Conservation (phyloP, 2,113 vertebrate genomes). For the Python bivittatus region DNA sequence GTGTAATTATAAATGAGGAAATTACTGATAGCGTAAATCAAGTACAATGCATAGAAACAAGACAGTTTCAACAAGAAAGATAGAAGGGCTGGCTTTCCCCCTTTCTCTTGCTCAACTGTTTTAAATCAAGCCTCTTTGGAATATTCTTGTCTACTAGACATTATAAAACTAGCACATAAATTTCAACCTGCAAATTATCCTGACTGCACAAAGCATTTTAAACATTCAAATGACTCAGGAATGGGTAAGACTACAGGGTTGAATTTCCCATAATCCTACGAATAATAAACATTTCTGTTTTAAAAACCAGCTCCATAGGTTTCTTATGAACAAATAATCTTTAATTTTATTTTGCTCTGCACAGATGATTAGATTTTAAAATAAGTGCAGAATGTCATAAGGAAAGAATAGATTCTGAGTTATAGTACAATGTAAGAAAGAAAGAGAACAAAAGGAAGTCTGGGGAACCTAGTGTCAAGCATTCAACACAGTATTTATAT, state of each 20-base stretch:
- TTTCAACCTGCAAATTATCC: background rate
- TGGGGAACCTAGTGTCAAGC: background rate
- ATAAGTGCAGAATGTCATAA: background rate
- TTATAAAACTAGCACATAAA: background rate
- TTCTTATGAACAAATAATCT: background rate
- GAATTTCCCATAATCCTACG: background rate
- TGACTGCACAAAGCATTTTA: background rate
- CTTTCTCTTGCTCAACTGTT: background rate
- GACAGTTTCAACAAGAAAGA: background rate
- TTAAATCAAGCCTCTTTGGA: background rate
- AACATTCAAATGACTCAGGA: background rate
- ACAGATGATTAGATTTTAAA: background rate
- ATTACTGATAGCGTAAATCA: background rate
- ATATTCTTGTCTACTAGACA: background rate
- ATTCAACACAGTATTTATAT: background rate
- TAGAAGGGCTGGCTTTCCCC: background rate
- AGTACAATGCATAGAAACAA: background rate
- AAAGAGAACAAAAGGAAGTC: background rate
- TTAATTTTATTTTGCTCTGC: background rate
- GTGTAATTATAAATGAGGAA: background rate
- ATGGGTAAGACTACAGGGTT: background rate
- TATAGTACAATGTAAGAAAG: background rate
- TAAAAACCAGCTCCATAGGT: background rate
- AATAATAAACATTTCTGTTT: background rate
- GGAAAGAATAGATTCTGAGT: background rate